A percentile compares a stretch with the other conserved stretches of the same genome.
Conservation (phyloP, 2,888 invertebrate species). For the Lamellibrachia satsuma region DNA sequence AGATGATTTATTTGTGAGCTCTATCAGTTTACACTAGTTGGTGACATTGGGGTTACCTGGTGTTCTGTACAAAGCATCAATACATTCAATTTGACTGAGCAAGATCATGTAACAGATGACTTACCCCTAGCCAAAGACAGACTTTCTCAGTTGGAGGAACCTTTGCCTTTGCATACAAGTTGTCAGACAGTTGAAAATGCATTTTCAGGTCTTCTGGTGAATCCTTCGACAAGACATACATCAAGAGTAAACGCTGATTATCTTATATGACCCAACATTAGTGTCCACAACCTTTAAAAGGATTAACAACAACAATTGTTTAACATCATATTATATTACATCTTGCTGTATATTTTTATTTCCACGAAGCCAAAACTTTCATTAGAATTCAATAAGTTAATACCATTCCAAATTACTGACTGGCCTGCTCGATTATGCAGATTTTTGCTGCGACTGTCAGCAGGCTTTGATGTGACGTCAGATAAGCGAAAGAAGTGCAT, state of each 20-base stretch:
- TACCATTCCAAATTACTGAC: no score
- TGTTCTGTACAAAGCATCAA: not conserved
- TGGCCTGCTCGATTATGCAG: no score
- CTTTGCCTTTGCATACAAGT: slow-evolving; percentile 85
- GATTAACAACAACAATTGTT: no score
- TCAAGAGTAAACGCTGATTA: not conserved
- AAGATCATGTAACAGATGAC: slow-evolving; percentile 44
- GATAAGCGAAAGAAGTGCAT: no score
- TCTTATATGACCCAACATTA: not conserved
- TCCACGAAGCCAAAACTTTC: no score
- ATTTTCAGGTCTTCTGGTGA: slow-evolving; percentile 78
- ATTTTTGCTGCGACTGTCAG: no score
- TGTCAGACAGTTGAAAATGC: slow-evolving; percentile 91
- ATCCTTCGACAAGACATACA: slow-evolving; percentile 64
- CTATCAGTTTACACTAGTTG: no score
- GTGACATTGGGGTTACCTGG: no score
- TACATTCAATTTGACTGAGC: not conserved
- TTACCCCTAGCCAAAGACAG: slow-evolving; percentile 73
- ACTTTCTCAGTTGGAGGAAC: slow-evolving; percentile 91
- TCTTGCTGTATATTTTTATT: no score
- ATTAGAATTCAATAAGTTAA: no score
- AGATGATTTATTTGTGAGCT: no score
- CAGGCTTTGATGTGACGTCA: not conserved
- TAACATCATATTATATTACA: no score
- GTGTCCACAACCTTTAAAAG: slow-evolving; percentile 18